Base-by-base conservation (phyloP, 2,113 vertebrate species). In the Sturnus vulgaris region DNA sequence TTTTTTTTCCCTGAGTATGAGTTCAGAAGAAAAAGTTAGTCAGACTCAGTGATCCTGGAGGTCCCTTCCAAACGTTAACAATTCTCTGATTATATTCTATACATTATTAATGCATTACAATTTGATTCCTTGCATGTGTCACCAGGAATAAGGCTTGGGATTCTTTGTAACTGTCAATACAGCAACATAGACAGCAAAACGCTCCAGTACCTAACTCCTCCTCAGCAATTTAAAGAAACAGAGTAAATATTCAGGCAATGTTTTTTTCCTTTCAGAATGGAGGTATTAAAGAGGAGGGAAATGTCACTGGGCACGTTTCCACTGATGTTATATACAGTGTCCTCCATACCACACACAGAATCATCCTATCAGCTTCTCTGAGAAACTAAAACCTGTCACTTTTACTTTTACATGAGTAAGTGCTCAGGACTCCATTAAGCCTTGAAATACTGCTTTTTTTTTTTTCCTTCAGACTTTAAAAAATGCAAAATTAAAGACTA, bases 301-400 rank as follows among this genome's bases (percentile, higher is more conserved):
- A 77, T 33, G 37, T 37, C 37, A n/a, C 52, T 42, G 30, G 18
- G 31, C 52, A 25, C 64, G 7, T 83, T 90, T 82, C 78, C 75
- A 83, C 42, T 75, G 82, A 81, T 0, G 0, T 80, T 69, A 22
- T 17, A 30, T 7, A 15, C 19, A 5, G 28, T 2, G 15, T 50
- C 71, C 63, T 81, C 63, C 27, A 8, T 22, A 72, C 17, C 14
- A 24, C 40, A 37, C 15, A 16, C 11, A 27, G 21, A 59, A 68
- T 57, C 56, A 55, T 73, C 27, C 49, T 39, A 46, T 49, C 39
- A 78, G 60, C 27, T 50, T 73, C 5, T 1, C 4, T 81, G 15
- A 84, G 89, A 93, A 86, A 86, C 72, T 82, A 81, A 86, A 95
- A 61, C 21, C 61, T 59, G 24, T 44, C 83, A 78, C 88, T 84